phyloP scores from a whole-genome alignment of 2,797 vertebrate genomes.

The Austrolebias charrua region DNA sequence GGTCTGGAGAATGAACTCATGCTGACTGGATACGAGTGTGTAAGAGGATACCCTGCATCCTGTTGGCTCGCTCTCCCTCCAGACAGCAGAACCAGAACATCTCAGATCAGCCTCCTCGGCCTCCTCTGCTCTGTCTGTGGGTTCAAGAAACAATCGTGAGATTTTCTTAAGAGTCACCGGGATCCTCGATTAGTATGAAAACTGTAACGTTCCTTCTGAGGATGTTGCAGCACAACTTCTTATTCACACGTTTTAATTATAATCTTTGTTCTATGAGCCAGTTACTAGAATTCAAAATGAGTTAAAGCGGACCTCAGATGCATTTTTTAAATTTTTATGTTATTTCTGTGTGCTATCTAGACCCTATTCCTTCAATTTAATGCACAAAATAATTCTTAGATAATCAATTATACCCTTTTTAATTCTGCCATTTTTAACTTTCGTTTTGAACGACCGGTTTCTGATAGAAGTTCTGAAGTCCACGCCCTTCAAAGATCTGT shows the following conservation, averaged over 20 bases:
- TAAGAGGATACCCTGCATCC: conserved; percentile 82
- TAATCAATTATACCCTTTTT: no score
- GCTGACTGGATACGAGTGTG: conserved; percentile 80
- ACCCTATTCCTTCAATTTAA: no score
- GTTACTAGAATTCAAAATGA: conserved; percentile 3
- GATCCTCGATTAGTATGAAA: background rate
- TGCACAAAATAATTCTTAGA: no score
- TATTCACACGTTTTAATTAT: conserved; percentile 5
- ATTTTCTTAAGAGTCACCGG: no score
- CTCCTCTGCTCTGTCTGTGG: conserved; percentile 34
- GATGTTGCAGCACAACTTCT: background rate
- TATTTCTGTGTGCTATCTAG: no score
- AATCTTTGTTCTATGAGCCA: background rate
- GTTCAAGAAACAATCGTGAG: conserved; percentile 37
- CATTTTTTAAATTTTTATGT: no score
- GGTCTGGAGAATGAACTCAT: conserved; percentile 77
- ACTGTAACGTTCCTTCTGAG: background rate
- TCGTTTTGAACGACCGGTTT: no score
- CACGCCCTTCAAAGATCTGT: no score
- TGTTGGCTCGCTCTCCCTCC: conserved; percentile 63
- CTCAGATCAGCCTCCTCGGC: conserved; percentile 57
- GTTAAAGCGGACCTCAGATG: no score
- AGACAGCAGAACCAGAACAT: conserved; percentile 68
- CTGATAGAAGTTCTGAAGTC: no score
- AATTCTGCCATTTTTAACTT: no score